Evolutionary conservation across 2,113 vertebrate genomes (phyloP), one percentile per base, ranked within the genome.

Genomic region (Gnathonemus echidnorhynchus): DNA sequence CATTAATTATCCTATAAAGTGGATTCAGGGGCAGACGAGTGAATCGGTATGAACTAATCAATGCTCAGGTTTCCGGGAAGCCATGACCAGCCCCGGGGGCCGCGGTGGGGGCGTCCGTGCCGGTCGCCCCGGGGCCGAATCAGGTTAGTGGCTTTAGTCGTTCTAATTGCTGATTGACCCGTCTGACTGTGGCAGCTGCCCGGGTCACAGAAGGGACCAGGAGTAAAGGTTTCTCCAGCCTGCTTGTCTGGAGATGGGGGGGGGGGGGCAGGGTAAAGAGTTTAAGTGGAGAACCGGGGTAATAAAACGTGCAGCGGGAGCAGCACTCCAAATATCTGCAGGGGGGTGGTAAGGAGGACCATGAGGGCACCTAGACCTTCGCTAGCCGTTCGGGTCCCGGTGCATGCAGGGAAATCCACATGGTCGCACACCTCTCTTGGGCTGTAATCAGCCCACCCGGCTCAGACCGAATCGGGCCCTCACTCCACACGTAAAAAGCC

Each of bases 121-220:
- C 91, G 92, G 56, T 84, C 88, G 91, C 86, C 88, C 70, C 49
- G 94, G 94, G 92, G 7, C 85, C 90, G 92, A 96, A 96, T 96
- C 94, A 93, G 95, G 95, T 96, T 96, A 95, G 93, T 93, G 92
- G 93, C 93, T 91, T 92, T 93, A 94, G 94, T 95, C 94, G 93
- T 95, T 95, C 95, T 95, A 96, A 96, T 96, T 95, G 95, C 93
- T 94, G 95, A 96, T 95, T 96, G 95, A 96, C 95, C 95, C 91
- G 95, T 96, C 95, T 95, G 95, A 94, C 94, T 94, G 95, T 93
- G 92, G 93, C 92, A 93, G 91, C 92, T 52, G 91, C 91, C 89
- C 93, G 94, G 95, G 95, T 95, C 95, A 95, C 86, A 90, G 92
- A 84, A 89, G 91, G 92, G 92, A 92, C 91, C 94, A 94, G 91